Base-by-base conservation (phyloP, 2,888 invertebrate species). In the Ophion obscuratus region DNA sequence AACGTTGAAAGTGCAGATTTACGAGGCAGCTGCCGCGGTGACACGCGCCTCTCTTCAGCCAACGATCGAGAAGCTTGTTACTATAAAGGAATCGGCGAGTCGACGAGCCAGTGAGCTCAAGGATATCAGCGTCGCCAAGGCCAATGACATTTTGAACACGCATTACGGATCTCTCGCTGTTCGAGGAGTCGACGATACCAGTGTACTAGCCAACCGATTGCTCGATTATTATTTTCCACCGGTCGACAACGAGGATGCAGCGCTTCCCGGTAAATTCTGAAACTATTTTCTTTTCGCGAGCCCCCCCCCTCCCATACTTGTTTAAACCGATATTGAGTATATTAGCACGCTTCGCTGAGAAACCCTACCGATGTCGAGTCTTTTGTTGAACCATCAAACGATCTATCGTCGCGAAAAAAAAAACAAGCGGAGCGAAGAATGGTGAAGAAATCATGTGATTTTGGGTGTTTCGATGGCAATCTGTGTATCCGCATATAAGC, bases 191-290 rank as follows among this genome's bases (percentile, higher is more conserved):
- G 97, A 97, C 92, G 95, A 95, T 6, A 96, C 97, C 62, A 96
- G 97, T 57, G 95, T 95, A 2, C 95, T 96, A 87, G 96, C 97
- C 44, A 97, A 97, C 95, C 95, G 96, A 85, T 95, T 97, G 87
- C 94, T 97, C 17, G 97, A 97, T 94, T 96, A 96, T 90, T 97
- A 97, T 92, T 95, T 97, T 88, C 97, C 96, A 27, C 94, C 95
- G 93, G 91, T 95, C 91, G 93, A 94, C 5, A 95, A 95, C 66
- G 95, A 95, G 70, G 92, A 94, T 77, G 77, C 68, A 31, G 77
- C 67, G 36, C 94, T 95, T 94, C 93, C 94, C 91, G 94, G 95
- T 95, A 90, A 40, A 77, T 67, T 67, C 11, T 78, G 7, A 47
- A 14, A 14, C 36, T 44, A 44, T 68, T 10, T 20, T 44, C 17